Conservation (phyloP, 2,888 invertebrate species). For the Sarcophaga carnaria region DNA sequence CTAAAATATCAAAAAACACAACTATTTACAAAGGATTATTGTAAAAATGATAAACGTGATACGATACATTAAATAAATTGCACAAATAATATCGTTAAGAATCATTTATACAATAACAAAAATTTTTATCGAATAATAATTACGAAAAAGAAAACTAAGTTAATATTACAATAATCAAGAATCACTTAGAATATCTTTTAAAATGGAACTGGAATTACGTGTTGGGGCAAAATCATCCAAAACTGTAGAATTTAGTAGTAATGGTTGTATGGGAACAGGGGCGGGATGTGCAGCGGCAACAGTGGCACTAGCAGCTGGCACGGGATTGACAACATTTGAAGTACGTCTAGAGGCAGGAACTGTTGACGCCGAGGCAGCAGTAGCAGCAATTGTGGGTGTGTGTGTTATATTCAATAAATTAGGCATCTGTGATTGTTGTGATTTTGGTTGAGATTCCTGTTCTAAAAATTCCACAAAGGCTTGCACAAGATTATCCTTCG, state of each 20-base stretch:
- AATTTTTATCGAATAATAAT: not conserved
- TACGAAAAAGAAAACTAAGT: conserved; percentile 31
- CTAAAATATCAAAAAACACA: conserved; percentile 48
- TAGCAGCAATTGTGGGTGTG: conserved; percentile 21
- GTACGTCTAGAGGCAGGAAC: conserved; percentile 54
- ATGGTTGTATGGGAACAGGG: conserved; percentile 74
- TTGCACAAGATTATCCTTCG: conserved; percentile 79
- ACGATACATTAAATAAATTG: conserved; percentile 10
- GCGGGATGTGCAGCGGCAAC: conserved; percentile 45
- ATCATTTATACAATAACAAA: conserved; percentile 35
- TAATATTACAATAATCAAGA: conserved; percentile 78
- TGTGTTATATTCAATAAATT: conserved; percentile 77
- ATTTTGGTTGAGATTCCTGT: conserved; percentile 80
- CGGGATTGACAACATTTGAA: conserved; percentile 51
- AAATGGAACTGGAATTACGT: conserved; percentile 81
- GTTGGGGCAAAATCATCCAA: conserved; percentile 79
- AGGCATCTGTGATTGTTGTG: conserved; percentile 75
- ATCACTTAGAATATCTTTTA: conserved; percentile 82
- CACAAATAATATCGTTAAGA: not conserved
- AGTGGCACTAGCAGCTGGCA: conserved; percentile 20
- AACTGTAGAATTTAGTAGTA: conserved; percentile 77
- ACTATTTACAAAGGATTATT: conserved; percentile 40
- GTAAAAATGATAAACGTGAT: conserved; percentile 7
- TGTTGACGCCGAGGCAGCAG: not conserved
- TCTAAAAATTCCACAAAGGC: conserved; percentile 82